Conservation (phyloP, 2,888 invertebrate genomes). For the Drosophila cognata region DNA sequence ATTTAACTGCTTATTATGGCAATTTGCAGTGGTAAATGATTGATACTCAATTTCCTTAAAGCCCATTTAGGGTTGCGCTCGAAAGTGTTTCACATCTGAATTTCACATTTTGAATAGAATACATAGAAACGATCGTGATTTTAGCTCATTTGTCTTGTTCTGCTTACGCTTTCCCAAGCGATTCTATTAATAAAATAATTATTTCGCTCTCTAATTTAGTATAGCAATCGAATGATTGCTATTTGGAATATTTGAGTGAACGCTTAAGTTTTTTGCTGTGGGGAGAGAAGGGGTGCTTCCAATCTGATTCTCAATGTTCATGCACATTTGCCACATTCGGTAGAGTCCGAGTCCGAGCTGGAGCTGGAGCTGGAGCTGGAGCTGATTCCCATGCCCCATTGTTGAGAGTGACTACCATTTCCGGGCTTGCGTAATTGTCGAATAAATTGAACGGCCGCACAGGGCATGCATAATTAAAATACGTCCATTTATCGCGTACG, state of each 20-base stretch:
- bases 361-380: background rate
- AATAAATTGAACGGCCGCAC: conserved; percentile 59
- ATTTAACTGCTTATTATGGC: conserved; percentile 62
- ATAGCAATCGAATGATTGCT: conserved; percentile 38
- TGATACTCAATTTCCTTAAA: conserved; percentile 36
- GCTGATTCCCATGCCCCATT: conserved; percentile 30
- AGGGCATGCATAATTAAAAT: conserved; percentile 59
- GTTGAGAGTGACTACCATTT: conserved; percentile 60
- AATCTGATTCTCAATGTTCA: conserved; percentile 13
- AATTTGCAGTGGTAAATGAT: conserved; percentile 60
- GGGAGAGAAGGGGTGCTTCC: background rate
- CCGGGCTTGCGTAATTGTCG: conserved; percentile 70
- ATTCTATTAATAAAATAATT: background rate
- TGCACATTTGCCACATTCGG: conserved; percentile 8
- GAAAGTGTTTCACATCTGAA: background rate
- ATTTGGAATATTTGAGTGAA: conserved; percentile 34
- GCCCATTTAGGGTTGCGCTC: background rate
- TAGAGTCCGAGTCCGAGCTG: background rate
- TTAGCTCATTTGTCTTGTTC: background rate
- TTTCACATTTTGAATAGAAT: background rate
- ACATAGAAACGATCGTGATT: background rate
- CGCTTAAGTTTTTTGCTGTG: conserved; percentile 17
- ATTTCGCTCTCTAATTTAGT: background rate
- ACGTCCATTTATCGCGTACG: conserved; percentile 45
- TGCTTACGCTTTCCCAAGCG: background rate